A percentile compares a stretch with the other conserved stretches of the same genome.
Evolutionary conservation across 2,888 invertebrate genomes (phyloP).

Genomic region (Dolichopus griseipennis): DNA sequence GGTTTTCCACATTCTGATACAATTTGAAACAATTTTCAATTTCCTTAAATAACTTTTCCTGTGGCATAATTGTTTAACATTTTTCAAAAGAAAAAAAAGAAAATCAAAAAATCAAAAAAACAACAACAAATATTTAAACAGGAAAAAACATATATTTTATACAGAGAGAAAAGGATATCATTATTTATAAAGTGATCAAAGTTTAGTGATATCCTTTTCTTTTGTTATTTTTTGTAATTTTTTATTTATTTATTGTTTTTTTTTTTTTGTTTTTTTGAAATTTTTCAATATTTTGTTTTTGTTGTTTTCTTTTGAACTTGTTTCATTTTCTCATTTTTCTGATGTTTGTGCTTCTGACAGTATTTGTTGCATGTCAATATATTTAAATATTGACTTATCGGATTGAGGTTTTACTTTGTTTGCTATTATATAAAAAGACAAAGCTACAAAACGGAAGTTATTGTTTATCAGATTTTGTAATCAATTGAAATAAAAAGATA

Average conservation of each 20-base stretch:
- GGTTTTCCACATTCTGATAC: too few relatives aligned
- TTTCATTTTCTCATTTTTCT: too few relatives aligned
- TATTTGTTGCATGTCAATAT: not conserved
- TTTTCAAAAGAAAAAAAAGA: not conserved
- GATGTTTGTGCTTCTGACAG: too few relatives aligned
- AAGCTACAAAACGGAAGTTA: not conserved
- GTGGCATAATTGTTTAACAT: not conserved
- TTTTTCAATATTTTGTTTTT: not conserved
- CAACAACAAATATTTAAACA: too few relatives aligned
- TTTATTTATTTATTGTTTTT: not conserved
- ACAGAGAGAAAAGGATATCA: not conserved
- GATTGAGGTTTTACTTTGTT: not conserved
- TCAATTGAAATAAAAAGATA: too few relatives aligned
- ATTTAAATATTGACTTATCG: slow-evolving; percentile 6
- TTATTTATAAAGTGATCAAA: not conserved
- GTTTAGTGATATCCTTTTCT: not conserved
- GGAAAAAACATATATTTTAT: not conserved
- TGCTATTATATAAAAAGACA: not conserved
- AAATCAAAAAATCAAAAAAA: too few relatives aligned
- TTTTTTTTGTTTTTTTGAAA: not conserved
- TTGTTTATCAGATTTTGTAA: not conserved
- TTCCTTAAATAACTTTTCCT: not conserved
- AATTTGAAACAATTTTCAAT: not conserved
- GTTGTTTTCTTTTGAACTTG: too few relatives aligned
- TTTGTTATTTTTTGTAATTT: not conserved